Percentiles rank a stretch among this genome's conserved stretches.
These are phyloP conservation scores for Dicyrtomina minuta DNA, from an alignment of 2,888 invertebrate species.

Conservation along the genomic window DNA sequence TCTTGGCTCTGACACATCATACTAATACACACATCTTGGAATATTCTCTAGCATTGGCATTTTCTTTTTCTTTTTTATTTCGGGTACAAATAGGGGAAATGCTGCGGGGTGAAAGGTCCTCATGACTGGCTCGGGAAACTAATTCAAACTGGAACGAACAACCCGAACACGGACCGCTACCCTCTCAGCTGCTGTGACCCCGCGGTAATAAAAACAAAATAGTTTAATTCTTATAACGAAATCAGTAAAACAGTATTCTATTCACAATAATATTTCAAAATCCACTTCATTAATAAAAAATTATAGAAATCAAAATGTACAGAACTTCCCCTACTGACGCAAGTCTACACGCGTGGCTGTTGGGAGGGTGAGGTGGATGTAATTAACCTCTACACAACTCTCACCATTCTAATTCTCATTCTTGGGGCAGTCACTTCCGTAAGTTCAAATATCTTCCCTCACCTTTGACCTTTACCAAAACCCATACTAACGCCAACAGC, in stretches of 20 bases:
- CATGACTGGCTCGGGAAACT: background rate
- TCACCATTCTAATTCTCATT: background rate
- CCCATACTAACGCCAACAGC: too few relatives aligned
- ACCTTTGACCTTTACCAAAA: too few relatives aligned
- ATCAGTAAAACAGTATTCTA: too few relatives aligned
- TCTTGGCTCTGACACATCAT: background rate
- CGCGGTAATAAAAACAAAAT: background rate
- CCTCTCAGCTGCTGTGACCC: conserved; percentile 7
- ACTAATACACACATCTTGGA: background rate
- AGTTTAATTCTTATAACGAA: background rate
- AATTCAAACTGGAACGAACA: background rate
- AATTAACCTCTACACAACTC: background rate
- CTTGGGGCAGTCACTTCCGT: background rate
- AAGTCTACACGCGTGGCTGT: conserved; percentile 2
- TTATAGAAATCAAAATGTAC: conserved; percentile 6
- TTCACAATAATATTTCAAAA: too few relatives aligned
- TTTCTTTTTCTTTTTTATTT: background rate
- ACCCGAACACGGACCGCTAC: background rate
- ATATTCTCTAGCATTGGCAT: background rate
- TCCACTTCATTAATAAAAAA: background rate
- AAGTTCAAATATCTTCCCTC: too few relatives aligned
- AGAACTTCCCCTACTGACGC: background rate
- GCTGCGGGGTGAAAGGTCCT: background rate
- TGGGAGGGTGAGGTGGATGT: background rate
- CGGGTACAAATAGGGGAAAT: background rate